phyloP scores from a whole-genome alignment of 2,888 invertebrate genomes.

The Drosophila pseudotalamancana region DNA sequence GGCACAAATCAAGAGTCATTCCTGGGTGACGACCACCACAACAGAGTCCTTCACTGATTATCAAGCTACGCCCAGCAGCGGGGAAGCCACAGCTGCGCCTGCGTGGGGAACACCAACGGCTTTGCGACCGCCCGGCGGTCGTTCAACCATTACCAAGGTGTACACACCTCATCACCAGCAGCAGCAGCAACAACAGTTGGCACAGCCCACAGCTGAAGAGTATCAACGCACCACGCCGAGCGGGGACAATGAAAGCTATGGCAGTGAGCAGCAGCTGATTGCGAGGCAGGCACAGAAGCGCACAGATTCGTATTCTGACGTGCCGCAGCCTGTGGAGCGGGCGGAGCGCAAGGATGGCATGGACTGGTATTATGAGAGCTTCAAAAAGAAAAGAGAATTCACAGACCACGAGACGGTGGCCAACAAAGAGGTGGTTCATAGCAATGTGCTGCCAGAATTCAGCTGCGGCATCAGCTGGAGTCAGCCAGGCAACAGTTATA shows the following conservation, averaged over 20 bases:
- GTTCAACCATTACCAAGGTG: constrained; percentile 87
- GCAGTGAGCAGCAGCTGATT: constrained; percentile 59
- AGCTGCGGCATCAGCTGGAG: constrained; percentile 19
- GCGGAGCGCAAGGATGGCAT: constrained; percentile 86
- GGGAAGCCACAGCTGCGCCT: constrained; percentile 12
- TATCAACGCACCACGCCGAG: constrained; percentile 82
- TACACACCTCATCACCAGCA: constrained; percentile 78
- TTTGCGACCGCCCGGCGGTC: constrained; percentile 83
- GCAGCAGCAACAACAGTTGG: constrained; percentile 67
- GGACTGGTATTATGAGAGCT: constrained; percentile 95
- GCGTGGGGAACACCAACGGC: constrained; percentile 21
- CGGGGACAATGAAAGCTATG: constrained; percentile 54
- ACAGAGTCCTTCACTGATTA: constrained; percentile 33
- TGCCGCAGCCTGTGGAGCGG: constrained; percentile 83
- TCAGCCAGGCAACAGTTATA: constrained; percentile 15
- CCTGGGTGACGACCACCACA: constrained; percentile 71
- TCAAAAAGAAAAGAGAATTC: constrained; percentile 83
- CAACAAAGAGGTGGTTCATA: constrained; percentile 44
- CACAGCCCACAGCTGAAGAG: constrained; percentile 83
- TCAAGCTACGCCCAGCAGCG: constrained; percentile 48
- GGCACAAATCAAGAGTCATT: constrained; percentile 76
- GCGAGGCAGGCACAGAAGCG: constrained; percentile 73
- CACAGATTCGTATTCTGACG: constrained; percentile 38
- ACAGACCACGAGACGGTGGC: constrained; percentile 34
- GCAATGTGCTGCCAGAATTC: constrained; percentile 15